A percentile compares a stretch with the other conserved stretches of the same genome.
These are phyloP conservation scores for Porites cylindrica DNA, from an alignment of 92 coral and sea anemone genomes.

Conservation along the genomic window DNA sequence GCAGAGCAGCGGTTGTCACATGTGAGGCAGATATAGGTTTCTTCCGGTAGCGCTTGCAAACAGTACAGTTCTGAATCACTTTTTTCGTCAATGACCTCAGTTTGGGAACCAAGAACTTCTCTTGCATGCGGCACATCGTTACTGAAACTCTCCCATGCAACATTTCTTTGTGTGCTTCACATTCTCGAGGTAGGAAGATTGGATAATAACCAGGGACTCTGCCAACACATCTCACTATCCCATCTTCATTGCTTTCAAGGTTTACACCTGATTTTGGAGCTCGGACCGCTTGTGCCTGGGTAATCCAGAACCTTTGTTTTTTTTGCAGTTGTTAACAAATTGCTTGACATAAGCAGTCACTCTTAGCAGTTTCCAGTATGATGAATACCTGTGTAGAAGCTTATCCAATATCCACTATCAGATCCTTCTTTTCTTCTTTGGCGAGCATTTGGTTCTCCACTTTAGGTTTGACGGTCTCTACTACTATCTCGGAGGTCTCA, in stretches of 20 bases:
- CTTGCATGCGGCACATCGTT: too few species aligned
- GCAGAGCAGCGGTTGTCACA: slow-evolving; percentile 11
- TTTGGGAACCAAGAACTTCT: too few species aligned
- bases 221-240: background rate
- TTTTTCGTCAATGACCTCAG: slow-evolving; percentile 32
- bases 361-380: too few species aligned
- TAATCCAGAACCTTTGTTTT: background rate
- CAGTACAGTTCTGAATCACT: background rate
- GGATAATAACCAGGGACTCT: background rate
- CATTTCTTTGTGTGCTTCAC: background rate
- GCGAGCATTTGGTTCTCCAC: too few species aligned
- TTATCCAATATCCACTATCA: too few species aligned
- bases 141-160: background rate
- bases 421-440: too few species aligned
- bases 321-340: too few species aligned
- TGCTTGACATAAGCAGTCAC: too few species aligned
- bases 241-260: background rate
- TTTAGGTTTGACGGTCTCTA: too few species aligned
- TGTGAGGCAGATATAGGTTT: slow-evolving; percentile 39
- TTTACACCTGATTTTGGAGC: background rate
- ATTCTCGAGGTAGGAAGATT: too few species aligned
- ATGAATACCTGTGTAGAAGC: too few species aligned
- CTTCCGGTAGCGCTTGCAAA: slow-evolving; percentile 54
- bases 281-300: background rate
- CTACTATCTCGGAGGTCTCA: too few species aligned